Evolutionary conservation across 1,140 invertebrate species (phyloP).

Genomic region (Drosophila ficusphila): DNA sequence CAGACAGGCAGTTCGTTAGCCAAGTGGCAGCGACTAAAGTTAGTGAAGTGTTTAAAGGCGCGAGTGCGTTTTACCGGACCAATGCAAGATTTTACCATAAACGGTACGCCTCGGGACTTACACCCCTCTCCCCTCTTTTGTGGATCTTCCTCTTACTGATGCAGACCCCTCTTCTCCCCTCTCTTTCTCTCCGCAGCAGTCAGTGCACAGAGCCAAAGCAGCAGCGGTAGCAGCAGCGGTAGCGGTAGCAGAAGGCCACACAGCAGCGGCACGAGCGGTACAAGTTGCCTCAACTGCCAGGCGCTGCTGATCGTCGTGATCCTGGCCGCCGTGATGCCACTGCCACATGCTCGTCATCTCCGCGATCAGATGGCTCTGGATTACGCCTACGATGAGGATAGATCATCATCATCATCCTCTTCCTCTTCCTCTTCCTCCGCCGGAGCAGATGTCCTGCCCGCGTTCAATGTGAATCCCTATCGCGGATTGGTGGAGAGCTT

Average conservation of each 20-base stretch:
- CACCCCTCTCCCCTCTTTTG: background rate
- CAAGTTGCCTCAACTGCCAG: conserved; percentile 19
- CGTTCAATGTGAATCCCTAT: conserved; percentile 59
- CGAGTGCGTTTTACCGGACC: conserved; percentile 13
- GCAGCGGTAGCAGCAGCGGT: conserved; percentile 3
- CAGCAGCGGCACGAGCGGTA: conserved; percentile 14
- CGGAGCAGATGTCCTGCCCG: conserved; percentile 12
- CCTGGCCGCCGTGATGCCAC: conserved; percentile 37
- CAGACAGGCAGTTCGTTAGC: background rate
- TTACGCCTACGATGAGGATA: conserved; percentile 40
- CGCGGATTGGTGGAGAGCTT: conserved; percentile 53
- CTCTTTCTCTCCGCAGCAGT: conserved; percentile 19
- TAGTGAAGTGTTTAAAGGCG: conserved; percentile 1
- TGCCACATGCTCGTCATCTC: conserved; percentile 54
- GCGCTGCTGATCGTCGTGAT: conserved; percentile 36
- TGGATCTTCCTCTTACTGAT: background rate
- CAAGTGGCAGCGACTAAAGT: conserved; percentile 7
- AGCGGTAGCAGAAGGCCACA: conserved; percentile 4
- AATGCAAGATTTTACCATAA: conserved; percentile 51
- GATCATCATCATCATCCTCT: background rate
- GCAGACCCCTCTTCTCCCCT: no score
- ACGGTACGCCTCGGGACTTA: conserved; percentile 24
- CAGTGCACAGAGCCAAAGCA: conserved; percentile 32
- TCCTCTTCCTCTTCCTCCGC: background rate
- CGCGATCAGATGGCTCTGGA: conserved; percentile 48